Base-by-base conservation (phyloP, 92 coral and sea anemone genomes). In the Montipora capitata region DNA sequence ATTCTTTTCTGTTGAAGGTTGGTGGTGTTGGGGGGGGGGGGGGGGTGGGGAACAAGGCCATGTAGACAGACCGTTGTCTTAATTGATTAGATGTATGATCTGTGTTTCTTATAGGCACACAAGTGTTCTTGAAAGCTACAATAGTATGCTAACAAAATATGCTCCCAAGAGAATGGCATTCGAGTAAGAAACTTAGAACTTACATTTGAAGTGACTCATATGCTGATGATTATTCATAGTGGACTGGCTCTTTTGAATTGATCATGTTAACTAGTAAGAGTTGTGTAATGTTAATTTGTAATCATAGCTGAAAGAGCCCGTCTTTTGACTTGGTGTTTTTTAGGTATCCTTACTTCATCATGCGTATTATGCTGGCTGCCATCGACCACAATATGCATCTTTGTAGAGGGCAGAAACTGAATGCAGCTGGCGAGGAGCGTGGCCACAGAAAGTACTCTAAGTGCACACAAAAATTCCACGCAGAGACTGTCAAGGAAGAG, bases 121-220 rank as follows among this genome's bases (percentile, higher is more conserved):
- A 13, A 57, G 91, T 74, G 91, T 69, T 0, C 75, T 91, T 2
- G 94, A 91, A 58, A 85, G 84, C 38, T 91, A 64, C 64, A 85
- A 91, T 62, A 91, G 91, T 40, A 85, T 80, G 91, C 9, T 80
- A 4, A 85, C 85, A 4, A 91, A 91, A 70, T 90, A 90, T 85
- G 87, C 84, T 5, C 90, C 93, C n/a, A n/a, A n/a, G n/a, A n/a
- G n/a, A n/a, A n/a, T n/a, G n/a, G n/a, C 49, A 44, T 44, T 44
- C 73, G 93, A 85, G 93, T 90, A 90, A 90, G 93, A 44, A 44
- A 44, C 49, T 44, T 44, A 44, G 49, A 44, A 44, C 49, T 44
- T 44, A 44, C 49, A 44, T 44, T 44, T 44, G 49, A 44, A 44
- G 49, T 44, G 49, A 44, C 49, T 44, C 49, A 44, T 44, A 7